Conservation (phyloP, 2,888 invertebrate genomes). For the Caenorhabditis auriculariae region DNA sequence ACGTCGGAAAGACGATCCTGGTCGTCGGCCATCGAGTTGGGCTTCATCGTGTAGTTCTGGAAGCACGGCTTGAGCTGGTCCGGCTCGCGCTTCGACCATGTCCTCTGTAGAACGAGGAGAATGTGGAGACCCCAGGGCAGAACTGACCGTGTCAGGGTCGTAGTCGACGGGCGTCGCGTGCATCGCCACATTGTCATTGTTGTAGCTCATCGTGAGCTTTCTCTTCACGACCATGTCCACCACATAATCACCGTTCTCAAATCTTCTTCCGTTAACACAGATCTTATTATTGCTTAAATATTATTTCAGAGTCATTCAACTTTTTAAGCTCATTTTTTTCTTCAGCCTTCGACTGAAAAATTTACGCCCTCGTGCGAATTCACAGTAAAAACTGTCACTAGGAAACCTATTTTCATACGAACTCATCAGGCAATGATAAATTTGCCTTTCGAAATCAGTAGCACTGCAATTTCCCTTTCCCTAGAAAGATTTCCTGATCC, state of each 20-base stretch:
- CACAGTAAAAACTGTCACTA: too few species aligned
- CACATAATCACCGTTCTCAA: constrained; percentile 45
- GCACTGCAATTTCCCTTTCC: too few species aligned
- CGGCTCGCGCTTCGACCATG: constrained; percentile 34
- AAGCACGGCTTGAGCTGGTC: constrained; percentile 38
- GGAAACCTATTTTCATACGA: too few species aligned
- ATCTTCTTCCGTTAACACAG: too few species aligned
- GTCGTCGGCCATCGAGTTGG: constrained; percentile 13
- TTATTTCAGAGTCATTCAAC: too few species aligned
- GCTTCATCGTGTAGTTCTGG: constrained; percentile 17
- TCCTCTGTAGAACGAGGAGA: constrained; percentile 21
- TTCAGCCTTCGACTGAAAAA: too few species aligned
- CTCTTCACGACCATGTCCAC: constrained; percentile 40
- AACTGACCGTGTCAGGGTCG: constrained; percentile 31
- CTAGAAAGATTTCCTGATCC: too few species aligned
- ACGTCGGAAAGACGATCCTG: constrained; percentile 30
- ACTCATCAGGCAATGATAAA: too few species aligned
- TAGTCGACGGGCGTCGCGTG: constrained; percentile 49
- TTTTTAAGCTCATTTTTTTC: too few species aligned
- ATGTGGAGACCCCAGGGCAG: neutral
- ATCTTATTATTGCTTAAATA: too few species aligned
- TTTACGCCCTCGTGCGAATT: too few species aligned
- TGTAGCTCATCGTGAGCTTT: constrained; percentile 44
- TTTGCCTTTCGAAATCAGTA: too few species aligned
- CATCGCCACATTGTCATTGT: constrained; percentile 21